These are phyloP conservation scores for Ischnura elegans DNA, from an alignment of 2,888 invertebrate genomes.

Conservation along the genomic window DNA sequence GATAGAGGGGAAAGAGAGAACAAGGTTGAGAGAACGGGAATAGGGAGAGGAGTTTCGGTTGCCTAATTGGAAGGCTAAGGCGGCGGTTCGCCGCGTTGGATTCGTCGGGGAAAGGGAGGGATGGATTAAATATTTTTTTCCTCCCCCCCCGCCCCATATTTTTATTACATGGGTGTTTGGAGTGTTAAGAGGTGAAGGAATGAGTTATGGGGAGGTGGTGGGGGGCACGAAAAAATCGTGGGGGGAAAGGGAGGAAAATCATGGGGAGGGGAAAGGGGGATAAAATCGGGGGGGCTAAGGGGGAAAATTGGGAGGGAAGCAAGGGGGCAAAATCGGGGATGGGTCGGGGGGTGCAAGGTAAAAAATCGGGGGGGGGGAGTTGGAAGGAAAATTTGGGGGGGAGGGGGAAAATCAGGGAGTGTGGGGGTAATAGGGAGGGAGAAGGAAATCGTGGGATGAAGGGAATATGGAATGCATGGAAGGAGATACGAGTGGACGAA, in stretches of 20 bases:
- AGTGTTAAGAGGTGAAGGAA: not conserved
- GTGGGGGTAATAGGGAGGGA: too few species aligned
- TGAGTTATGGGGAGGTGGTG: not conserved
- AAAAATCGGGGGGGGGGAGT: too few species aligned
- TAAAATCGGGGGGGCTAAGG: too few species aligned
- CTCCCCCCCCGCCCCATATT: not conserved
- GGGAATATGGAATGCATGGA: not conserved
- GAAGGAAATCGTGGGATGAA: not conserved
- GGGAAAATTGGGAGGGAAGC: too few species aligned
- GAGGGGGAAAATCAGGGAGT: too few species aligned
- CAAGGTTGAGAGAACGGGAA: not conserved
- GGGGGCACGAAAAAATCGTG: too few species aligned
- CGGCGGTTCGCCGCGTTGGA: too few species aligned
- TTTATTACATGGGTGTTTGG: constrained; percentile 11
- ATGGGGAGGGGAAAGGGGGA: too few species aligned
- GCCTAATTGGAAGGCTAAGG: constrained; percentile 1
- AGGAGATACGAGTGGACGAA: not conserved
- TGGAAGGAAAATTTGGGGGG: too few species aligned
- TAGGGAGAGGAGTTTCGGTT: not conserved
- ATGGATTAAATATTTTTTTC: not conserved
- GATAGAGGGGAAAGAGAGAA: not conserved
- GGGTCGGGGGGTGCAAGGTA: too few species aligned
- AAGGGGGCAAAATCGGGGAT: too few species aligned
- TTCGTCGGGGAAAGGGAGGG: not conserved
- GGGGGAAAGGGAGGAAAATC: too few species aligned